A percentile compares a stretch with the other conserved stretches of the same genome.
These are phyloP conservation scores for Gonocerus acuteangulatus DNA, from an alignment of 2,888 invertebrate genomes.

Conservation along the genomic window DNA sequence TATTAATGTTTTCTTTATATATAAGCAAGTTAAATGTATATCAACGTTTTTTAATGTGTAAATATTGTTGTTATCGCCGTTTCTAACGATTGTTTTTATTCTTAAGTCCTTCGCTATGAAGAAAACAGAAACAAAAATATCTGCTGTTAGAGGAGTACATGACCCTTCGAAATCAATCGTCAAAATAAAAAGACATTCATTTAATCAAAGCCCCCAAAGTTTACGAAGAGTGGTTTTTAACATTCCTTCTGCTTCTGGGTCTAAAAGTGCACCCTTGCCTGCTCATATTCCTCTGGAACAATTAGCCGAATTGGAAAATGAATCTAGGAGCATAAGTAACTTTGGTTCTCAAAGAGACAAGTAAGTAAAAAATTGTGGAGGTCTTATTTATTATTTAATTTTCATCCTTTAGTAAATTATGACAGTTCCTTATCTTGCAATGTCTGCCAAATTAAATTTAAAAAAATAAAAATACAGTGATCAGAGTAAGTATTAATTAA, in stretches of 20 bases:
- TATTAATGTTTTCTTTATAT: no score
- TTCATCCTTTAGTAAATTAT: background rate
- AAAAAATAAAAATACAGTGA: no score
- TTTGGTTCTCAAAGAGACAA: background rate
- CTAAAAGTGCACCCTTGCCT: background rate
- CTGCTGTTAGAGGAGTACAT: background rate
- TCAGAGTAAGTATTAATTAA: no score
- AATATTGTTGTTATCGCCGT: background rate
- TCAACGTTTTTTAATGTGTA: background rate
- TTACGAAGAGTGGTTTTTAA: background rate
- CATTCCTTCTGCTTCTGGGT: background rate
- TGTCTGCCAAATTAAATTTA: no score
- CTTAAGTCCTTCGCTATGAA: background rate
- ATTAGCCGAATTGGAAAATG: slow-evolving; percentile 4
- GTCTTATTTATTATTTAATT: background rate
- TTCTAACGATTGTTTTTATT: background rate
- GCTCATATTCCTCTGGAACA: background rate
- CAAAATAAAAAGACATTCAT: slow-evolving; percentile 13
- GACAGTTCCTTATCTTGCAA: no score
- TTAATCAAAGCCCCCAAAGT: background rate
- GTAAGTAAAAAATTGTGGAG: slow-evolving; percentile 6
- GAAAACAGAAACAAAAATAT: slow-evolving; percentile 16
- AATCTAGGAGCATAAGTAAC: background rate
- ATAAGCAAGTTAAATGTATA: background rate
- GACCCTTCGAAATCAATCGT: slow-evolving; percentile 4